Conservation (phyloP, 1,140 invertebrate genomes). For the Pseudomyrmex concolor region DNA sequence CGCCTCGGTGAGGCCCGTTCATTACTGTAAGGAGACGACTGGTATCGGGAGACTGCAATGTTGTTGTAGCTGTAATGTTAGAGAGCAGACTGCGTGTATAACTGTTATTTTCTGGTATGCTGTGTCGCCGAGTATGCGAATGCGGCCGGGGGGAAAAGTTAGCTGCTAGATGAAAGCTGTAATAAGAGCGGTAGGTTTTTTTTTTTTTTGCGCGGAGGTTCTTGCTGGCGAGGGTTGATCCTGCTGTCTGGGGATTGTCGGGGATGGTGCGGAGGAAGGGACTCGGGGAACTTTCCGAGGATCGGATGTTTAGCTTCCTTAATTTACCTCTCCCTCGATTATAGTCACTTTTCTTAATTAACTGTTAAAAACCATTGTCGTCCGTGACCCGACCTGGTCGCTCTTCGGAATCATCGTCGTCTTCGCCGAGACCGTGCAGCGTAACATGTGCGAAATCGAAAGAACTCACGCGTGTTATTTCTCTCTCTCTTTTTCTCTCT, state of each 20-base stretch:
- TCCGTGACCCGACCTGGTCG: slow-evolving; percentile 36
- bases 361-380: slow-evolving; percentile 66
- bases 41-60: slow-evolving; percentile 82
- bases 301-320: slow-evolving; percentile 60
- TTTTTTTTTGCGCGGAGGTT: slow-evolving; percentile 52
- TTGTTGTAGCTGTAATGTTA: slow-evolving; percentile 74
- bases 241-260: slow-evolving; percentile 24
- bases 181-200: slow-evolving; percentile 55
- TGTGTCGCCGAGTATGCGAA: slow-evolving; percentile 68
- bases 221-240: slow-evolving; percentile 52
- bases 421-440: slow-evolving; percentile 19
- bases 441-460: slow-evolving; percentile 8
- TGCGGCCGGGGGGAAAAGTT: slow-evolving; percentile 53
- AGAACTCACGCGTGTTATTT: slow-evolving; percentile 3
- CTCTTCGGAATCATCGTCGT: neutral
- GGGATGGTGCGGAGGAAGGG: slow-evolving; percentile 66
- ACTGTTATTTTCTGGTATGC: slow-evolving; percentile 66
- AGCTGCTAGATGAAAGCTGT: slow-evolving; percentile 58
- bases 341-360: slow-evolving; percentile 59
- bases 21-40: slow-evolving; percentile 83
- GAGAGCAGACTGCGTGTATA: slow-evolving; percentile 73
- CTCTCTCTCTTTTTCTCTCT: neutral
- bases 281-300: slow-evolving; percentile 44
- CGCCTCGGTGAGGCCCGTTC: slow-evolving; percentile 56
- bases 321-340: slow-evolving; percentile 63